Evolutionary conservation across 2,888 invertebrate species (phyloP).

Genomic region (Pterostichus niger): DNA sequence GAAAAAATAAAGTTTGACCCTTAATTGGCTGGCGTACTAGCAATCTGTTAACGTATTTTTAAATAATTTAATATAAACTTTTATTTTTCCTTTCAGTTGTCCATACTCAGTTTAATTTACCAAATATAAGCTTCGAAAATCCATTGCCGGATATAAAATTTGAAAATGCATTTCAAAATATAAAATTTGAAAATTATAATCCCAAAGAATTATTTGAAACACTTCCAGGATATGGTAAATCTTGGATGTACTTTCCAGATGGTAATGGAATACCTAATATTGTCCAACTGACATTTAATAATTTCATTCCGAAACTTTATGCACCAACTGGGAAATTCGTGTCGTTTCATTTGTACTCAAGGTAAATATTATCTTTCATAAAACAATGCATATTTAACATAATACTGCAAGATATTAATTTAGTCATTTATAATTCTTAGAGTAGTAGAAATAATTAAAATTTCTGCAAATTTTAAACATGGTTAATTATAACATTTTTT

Average conservation of each 20-base stretch:
- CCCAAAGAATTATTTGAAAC: constrained; percentile 66
- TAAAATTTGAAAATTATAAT: constrained; percentile 56
- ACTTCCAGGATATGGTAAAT: constrained; percentile 75
- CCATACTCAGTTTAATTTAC: background rate
- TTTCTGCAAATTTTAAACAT: too few species aligned
- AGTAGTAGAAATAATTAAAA: too few species aligned
- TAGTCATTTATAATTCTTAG: too few species aligned
- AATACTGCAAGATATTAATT: background rate
- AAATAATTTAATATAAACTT: too few species aligned
- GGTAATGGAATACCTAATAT: constrained; percentile 75
- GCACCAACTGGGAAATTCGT: constrained; percentile 73
- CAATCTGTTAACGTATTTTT: too few species aligned
- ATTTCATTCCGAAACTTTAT: constrained; percentile 49
- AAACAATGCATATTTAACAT: constrained; percentile 19
- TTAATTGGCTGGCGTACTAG: too few species aligned
- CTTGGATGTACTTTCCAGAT: constrained; percentile 78
- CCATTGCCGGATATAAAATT: background rate
- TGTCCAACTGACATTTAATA: constrained; percentile 69
- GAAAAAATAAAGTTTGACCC: too few species aligned
- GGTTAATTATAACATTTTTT: too few species aligned
- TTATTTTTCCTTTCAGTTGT: background rate
- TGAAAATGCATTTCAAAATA: background rate
- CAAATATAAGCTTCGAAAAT: background rate
- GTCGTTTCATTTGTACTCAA: constrained; percentile 77
- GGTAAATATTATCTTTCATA: constrained; percentile 71